Evolutionary conservation across 2,888 invertebrate species (phyloP), one percentile per base, ranked within the genome.

Genomic region (Perizoma affinitatum): DNA sequence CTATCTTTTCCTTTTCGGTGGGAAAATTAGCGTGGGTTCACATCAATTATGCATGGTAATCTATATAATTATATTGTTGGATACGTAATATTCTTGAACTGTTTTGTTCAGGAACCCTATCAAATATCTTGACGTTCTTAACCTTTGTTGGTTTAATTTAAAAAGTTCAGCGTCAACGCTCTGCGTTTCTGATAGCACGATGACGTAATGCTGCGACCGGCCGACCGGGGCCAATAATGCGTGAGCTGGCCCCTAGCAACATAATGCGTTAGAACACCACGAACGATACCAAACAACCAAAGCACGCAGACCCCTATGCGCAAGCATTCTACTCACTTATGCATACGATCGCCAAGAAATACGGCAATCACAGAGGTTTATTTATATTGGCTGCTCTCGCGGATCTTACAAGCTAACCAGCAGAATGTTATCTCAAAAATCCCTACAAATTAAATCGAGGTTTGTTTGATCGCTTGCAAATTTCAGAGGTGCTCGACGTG

Each of bases 161-260:
- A 22, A 42, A 52, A 43, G 22, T 47, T 47, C 46, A 58, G 48
- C 49, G 55, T 52, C 54, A 55, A 47, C 46, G 50, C 49, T 82
- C 83, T 85, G 83, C 38, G 52, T 36, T 58, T 35, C 82, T 82
- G 72, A 83, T 79, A 78, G 74, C 74, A 78, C 67, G 83, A 74
- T 90, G 89, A 90, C 90, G 90, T 83, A 82, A 89, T 64, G 61
- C 70, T 75, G 78, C 78, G 79, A 80, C 78, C 80, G 76, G 74
- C 75, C 80, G 76, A 74, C 75, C 73, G 76, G 76, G 78, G 81
- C 71, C 62, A 53, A 63, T 63, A 82, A 76, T 84, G 84, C 82
- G 83, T 83, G 79, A 76, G 76, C 75, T 55, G 57, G 51, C 61
- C 54, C 87, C 72, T 88, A 81, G 88, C 83, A 88, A 89, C 87